Conservation (phyloP, 2,888 invertebrate genomes). For the Ellobium chinense region DNA sequence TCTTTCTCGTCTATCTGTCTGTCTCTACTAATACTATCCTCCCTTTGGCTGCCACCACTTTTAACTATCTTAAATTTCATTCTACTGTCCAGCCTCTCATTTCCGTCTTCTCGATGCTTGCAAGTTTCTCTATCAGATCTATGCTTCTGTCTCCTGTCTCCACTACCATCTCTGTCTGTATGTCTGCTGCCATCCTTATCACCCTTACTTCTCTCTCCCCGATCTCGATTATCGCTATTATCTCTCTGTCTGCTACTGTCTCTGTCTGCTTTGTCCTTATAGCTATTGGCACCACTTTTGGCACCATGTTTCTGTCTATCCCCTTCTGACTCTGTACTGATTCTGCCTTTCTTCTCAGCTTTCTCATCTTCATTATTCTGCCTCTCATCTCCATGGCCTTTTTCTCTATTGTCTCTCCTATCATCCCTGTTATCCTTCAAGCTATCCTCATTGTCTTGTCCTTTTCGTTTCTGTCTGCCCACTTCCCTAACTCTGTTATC, state of each 20-base stretch:
- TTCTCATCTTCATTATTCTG: constrained; percentile 1
- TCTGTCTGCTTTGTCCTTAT: background rate
- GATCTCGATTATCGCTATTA: background rate
- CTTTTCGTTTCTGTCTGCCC: background rate
- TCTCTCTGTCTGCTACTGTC: background rate
- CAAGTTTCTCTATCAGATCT: constrained; percentile 1
- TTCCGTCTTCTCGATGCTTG: constrained; percentile 24
- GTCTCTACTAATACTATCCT: too few species aligned
- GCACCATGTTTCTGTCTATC: background rate
- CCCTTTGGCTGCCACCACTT: background rate
- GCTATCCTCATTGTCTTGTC: background rate
- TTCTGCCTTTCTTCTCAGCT: background rate
- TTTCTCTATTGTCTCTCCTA: background rate
- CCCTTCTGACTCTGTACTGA: background rate
- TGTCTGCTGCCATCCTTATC: background rate
- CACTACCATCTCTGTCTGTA: background rate
- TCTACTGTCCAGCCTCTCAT: constrained; percentile 10
- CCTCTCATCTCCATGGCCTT: background rate
- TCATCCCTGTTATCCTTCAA: background rate
- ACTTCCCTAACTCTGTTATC: too few species aligned
- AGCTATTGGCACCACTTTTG: background rate
- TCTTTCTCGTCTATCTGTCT: too few species aligned
- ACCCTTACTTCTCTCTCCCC: background rate
- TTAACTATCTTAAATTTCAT: constrained; percentile 28
- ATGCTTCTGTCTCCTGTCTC: background rate